Base-by-base conservation (phyloP, 2,888 invertebrate species). In the Chelonus formosanus region DNA sequence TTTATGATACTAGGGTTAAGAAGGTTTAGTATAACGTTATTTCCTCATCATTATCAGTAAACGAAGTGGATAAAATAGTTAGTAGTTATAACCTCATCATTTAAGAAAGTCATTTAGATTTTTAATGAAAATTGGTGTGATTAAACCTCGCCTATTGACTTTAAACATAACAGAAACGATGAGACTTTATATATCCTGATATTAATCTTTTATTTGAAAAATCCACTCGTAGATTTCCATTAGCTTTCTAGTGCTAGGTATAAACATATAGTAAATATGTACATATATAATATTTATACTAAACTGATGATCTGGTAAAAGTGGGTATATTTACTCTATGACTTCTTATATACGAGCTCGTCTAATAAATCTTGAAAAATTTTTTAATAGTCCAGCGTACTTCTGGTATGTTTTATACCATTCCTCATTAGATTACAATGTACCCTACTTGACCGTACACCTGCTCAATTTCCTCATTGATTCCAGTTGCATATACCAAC, bases 81-180 rank as follows among this genome's bases (percentile, higher is more conserved):
- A 32, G 32, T 35, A 20, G 52, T 52, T 31, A 52, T 4, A 52
- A 4, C 32, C 6, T 63, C 67, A 63, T 70, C 63, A 57, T 68
- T 70, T 63, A 65, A 63, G 65, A 70, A 69, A 20, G 6, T n/a
- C 35, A 53, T 53, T 6, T 10, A 31, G 35, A 31, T 52, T 66
- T 67, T 71, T 73, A 65, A 67, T 63, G 69, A 70, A 72, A 72
- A 76, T 77, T 71, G 67, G 64, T 71, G 56, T 66, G 59, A 67
- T 73, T 74, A 76, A 71, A 74, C 75, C 75, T 77, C 73, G 75
- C 76, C 71, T 64, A 78, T 78, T 76, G 74, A 76, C 75, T 68
- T 74, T 72, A 76, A 78, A 75, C 76, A 65, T 57, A 56, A 52
- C 61, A 36, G 40, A 40, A 40, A 3, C 40, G 40, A 5, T 40